These are phyloP conservation scores for Nomada ruficornis DNA, from an alignment of 2,888 invertebrate genomes.

Conservation along the genomic window DNA sequence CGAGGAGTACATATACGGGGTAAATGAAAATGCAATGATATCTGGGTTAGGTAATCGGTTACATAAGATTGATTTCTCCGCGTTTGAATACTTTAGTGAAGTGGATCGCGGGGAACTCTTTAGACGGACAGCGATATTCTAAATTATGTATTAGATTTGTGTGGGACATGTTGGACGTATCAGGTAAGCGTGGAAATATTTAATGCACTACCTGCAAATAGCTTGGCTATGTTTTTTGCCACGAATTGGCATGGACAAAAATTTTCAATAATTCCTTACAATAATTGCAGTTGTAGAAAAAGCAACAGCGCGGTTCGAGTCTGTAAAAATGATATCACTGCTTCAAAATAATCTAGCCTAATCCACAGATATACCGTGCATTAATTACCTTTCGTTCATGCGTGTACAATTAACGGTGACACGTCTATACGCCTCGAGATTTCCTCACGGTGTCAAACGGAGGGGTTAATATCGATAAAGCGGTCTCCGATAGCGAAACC, in stretches of 20 bases:
- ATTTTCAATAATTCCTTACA: too few relatives aligned
- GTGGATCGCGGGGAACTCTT: background rate
- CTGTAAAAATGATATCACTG: too few relatives aligned
- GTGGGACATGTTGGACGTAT: background rate
- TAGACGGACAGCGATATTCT: background rate
- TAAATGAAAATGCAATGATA: background rate
- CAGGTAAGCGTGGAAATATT: too few relatives aligned
- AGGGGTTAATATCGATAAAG: constrained; percentile 25
- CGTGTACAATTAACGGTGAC: background rate
- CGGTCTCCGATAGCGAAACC: constrained; percentile 46
- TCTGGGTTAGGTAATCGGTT: background rate
- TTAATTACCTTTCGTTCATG: too few relatives aligned
- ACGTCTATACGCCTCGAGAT: background rate
- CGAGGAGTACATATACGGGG: background rate
- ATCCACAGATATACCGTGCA: too few relatives aligned
- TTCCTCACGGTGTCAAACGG: background rate
- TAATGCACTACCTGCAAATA: too few relatives aligned
- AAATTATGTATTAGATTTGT: background rate
- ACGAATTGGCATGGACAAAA: too few relatives aligned
- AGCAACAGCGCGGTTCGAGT: too few relatives aligned
- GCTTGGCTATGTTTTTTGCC: too few relatives aligned
- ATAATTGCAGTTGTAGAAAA: too few relatives aligned
- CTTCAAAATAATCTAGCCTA: too few relatives aligned
- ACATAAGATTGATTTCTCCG: too few relatives aligned
- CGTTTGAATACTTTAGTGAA: background rate